These are phyloP conservation scores for Pseudochirops cupreus DNA, from an alignment of 2,797 vertebrate species.

Conservation along the genomic window DNA sequence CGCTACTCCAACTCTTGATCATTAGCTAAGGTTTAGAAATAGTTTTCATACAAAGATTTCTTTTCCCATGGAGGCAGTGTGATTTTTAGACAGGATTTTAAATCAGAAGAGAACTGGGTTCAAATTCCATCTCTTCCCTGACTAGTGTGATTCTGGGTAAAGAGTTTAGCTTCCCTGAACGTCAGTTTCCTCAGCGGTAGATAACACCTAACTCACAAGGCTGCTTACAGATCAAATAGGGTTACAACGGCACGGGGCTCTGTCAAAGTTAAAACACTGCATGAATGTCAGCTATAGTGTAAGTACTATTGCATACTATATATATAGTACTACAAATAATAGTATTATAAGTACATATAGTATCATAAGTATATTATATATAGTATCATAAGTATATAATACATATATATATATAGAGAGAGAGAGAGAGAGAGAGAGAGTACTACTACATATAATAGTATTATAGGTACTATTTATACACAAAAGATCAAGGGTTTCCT, in stretches of 20 bases:
- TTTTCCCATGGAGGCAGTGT: neutral
- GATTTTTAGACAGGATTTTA: neutral
- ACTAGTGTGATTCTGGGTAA: neutral
- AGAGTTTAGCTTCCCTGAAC: neutral
- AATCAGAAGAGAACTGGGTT: neutral
- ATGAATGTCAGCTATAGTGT: neutral
- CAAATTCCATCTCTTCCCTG: neutral
- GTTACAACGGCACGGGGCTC: neutral
- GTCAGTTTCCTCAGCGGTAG: neutral
- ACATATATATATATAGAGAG: too few relatives aligned
- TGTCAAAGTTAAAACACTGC: neutral
- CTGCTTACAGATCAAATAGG: neutral
- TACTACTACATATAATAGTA: too few relatives aligned
- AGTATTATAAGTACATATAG: too few relatives aligned
- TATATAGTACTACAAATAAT: too few relatives aligned
- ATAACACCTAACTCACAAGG: neutral
- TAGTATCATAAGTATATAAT: too few relatives aligned
- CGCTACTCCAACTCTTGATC: neutral
- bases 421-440: too few relatives aligned
- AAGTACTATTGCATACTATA: neutral
- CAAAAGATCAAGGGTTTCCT: neutral
- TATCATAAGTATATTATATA: too few relatives aligned
- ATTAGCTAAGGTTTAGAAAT: conserved; percentile 23
- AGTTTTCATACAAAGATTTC: neutral
- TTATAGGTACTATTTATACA: neutral